Evolutionary conservation across 2,797 vertebrate species (phyloP).

Genomic region (Chlorospingus flavigularis): DNA sequence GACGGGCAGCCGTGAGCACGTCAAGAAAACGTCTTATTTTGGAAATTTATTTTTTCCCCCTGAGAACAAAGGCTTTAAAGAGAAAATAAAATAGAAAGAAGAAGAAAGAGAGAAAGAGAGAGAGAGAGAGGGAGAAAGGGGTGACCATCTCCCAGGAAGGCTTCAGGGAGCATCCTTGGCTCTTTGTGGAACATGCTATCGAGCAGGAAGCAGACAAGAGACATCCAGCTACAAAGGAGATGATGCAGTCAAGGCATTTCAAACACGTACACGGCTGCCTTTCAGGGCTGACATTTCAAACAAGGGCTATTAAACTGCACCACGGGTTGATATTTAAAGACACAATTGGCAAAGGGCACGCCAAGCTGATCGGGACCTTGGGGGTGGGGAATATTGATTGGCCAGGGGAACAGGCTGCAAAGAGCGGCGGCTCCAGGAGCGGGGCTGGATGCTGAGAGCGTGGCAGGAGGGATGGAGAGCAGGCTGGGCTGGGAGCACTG

Average conservation of each 20-base stretch:
- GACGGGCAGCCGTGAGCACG: background rate
- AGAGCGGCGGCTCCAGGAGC: background rate
- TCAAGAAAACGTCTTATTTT: background rate
- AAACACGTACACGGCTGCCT: slow-evolving; percentile 11
- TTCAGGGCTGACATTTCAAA: slow-evolving; percentile 39
- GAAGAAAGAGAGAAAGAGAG: background rate
- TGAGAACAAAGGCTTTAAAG: slow-evolving; percentile 53
- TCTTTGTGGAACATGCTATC: slow-evolving; percentile 49
- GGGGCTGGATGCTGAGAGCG: background rate
- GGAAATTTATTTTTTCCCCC: slow-evolving; percentile 5
- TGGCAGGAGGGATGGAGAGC: background rate
- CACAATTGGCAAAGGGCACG: slow-evolving; percentile 48
- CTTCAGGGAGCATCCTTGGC: slow-evolving; percentile 40
- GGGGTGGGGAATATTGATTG: background rate
- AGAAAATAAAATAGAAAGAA: background rate
- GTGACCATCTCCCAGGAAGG: slow-evolving; percentile 31
- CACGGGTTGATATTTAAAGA: slow-evolving; percentile 36
- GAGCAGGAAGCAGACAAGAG: slow-evolving; percentile 65
- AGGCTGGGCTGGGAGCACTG: background rate
- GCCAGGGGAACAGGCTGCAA: background rate
- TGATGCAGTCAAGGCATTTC: slow-evolving; percentile 64
- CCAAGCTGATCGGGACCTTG: background rate
- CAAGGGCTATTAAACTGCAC: background rate
- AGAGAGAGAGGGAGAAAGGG: background rate
- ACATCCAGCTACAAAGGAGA: slow-evolving; percentile 38